Percentiles rank a stretch among this genome's conserved stretches.
These are phyloP conservation scores for Phania funesta DNA, from an alignment of 2,888 invertebrate species.

Conservation along the genomic window DNA sequence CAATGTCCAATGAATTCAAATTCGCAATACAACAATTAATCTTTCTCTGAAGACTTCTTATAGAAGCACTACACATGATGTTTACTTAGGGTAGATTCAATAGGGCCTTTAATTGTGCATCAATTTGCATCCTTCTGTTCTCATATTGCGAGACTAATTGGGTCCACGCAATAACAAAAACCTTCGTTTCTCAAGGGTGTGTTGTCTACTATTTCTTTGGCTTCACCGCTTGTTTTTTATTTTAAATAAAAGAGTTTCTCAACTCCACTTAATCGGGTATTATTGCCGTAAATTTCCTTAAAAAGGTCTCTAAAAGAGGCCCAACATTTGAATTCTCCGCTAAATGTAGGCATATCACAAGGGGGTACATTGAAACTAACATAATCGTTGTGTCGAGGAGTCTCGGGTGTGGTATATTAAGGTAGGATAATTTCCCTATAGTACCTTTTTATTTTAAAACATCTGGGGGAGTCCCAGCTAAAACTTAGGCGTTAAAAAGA, in stretches of 20 bases:
- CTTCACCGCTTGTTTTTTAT: slow-evolving; percentile 10
- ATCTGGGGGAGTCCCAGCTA: no score
- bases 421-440: no score
- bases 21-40: slow-evolving; percentile 19
- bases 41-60: slow-evolving; percentile 3
- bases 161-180: slow-evolving; percentile 4
- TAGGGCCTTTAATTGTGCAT: slow-evolving; percentile 2
- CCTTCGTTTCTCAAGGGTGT: slow-evolving; percentile 7
- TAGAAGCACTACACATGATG: background rate
- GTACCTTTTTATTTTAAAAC: no score
- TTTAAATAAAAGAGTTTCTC: slow-evolving; percentile 27
- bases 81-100: slow-evolving; percentile 22
- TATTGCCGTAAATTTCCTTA: no score
- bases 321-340: background rate
- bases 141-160: slow-evolving; percentile 4
- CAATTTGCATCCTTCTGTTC: slow-evolving; percentile 31
- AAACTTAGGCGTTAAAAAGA: no score
- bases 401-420: no score
- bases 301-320: background rate
- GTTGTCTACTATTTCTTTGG: slow-evolving; percentile 16
- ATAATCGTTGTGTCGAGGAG: background rate
- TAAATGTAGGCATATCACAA: background rate
- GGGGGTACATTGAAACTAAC: background rate
- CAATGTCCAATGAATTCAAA: slow-evolving; percentile 5
- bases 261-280: background rate